Evolutionary conservation across 2,113 vertebrate genomes (phyloP), one percentile per base, ranked within the genome.

Genomic region (Tor tambroides): DNA sequence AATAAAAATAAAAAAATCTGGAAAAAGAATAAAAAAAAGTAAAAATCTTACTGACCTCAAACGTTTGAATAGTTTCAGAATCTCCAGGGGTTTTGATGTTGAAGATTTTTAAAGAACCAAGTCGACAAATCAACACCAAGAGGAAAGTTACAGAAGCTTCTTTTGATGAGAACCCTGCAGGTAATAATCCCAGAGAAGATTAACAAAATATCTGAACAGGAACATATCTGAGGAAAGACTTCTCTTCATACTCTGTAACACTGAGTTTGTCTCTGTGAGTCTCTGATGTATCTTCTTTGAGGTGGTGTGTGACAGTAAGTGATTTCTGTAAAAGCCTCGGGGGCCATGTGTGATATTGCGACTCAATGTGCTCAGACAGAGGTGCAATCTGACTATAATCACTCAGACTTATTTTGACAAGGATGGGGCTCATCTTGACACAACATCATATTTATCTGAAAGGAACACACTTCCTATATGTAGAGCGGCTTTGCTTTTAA

Each of bases 391-490:
- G 61, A 80, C 46, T 69, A 76, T 49, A 49, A 65, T 67, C 72
- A 78, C 10, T 26, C 65, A n/a, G 69, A 26, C n/a, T 76, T 59
- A 15, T 77, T 78, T 76, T 78, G 84, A 77, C 84, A 65, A 1
- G 12, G 21, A 65, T 35, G 19, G 12, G 54, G 56, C 56, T 35
- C 26, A 49, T 63, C 41, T 19, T 77, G 41, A 32, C 82, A 80
- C 10, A 46, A 46, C 15, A 46, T 49, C 30, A 80, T 80, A 51
- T 41, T 65, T 54, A 75, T 74, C 51, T 43, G 23, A 7, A 59
- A 43, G 30, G 46, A 71, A 71, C 59, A 69, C 28, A 61, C 49
- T 49, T 32, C 11, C 43, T 46, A 2, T 46, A 46, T 3, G 10
- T 46, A 46, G 43, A 46, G 43, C 4, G 43, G 17, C 43, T 49